These are phyloP conservation scores for Limnephilus rhombicus DNA, from an alignment of 2,888 invertebrate genomes.

Conservation along the genomic window DNA sequence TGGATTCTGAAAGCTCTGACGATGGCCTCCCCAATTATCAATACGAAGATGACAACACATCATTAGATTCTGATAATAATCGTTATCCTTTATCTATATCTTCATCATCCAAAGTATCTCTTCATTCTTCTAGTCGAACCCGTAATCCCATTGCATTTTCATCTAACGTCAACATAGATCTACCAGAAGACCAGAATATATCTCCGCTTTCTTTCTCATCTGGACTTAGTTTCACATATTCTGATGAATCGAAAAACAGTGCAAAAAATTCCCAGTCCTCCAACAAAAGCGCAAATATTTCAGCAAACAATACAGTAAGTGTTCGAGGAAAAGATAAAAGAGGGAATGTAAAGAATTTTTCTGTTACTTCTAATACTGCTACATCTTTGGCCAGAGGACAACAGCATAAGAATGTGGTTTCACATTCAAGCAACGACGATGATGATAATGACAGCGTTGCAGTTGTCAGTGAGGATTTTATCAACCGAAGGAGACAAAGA, in stretches of 20 bases:
- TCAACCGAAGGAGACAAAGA: neutral
- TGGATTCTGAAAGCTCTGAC: neutral
- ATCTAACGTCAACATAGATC: neutral
- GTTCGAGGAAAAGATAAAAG: neutral
- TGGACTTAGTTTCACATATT: slow-evolving; percentile 5
- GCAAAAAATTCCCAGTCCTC: neutral
- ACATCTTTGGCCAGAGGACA: neutral
- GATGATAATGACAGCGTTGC: neutral
- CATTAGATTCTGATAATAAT: neutral
- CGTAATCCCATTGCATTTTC: neutral
- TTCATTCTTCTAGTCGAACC: neutral
- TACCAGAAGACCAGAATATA: neutral
- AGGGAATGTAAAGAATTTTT: neutral
- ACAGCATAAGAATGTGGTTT: neutral
- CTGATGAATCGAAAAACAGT: neutral
- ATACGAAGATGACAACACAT: neutral
- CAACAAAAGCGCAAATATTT: neutral
- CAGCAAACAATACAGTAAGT: neutral
- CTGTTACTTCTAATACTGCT: slow-evolving; percentile 7
- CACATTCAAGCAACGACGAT: neutral
- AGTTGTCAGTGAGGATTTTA: neutral
- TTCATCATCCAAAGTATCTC: neutral
- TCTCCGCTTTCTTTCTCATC: neutral
- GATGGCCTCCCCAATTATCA: neutral
- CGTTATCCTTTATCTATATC: neutral